phyloP scores from a whole-genome alignment of 2,888 invertebrate genomes.

The Eupithecia abbreviata region DNA sequence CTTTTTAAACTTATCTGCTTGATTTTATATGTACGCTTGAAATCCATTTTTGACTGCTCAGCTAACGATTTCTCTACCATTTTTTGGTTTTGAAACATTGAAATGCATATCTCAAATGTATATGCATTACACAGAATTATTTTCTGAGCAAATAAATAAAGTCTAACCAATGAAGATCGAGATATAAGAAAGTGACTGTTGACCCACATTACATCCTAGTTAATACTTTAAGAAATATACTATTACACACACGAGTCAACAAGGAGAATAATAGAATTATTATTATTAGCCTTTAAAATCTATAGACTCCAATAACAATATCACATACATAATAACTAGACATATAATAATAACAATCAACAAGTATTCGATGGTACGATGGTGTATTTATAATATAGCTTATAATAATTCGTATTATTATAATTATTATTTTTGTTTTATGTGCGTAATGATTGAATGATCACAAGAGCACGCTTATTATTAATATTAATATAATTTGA shows the following conservation, averaged over 20 bases:
- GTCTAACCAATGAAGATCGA: constrained; percentile 4
- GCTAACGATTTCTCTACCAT: neutral
- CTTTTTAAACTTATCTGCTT: neutral
- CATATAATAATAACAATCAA: constrained; percentile 80
- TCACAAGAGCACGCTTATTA: constrained; percentile 58
- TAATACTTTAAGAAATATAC: constrained; percentile 48
- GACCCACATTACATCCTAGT: constrained; percentile 24
- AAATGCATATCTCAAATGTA: neutral
- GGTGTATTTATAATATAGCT: constrained; percentile 66
- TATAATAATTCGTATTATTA: constrained; percentile 72
- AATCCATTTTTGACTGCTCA: neutral
- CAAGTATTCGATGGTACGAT: constrained; percentile 80
- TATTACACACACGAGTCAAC: constrained; percentile 80
- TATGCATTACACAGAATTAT: too few relatives aligned
- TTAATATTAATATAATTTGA: constrained; percentile 46
- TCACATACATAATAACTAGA: constrained; percentile 81
- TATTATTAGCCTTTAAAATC: constrained; percentile 75
- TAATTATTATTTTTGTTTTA: constrained; percentile 52
- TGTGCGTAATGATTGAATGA: constrained; percentile 75
- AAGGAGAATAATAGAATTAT: constrained; percentile 74
- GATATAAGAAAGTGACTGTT: constrained; percentile 29
- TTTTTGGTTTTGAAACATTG: neutral
- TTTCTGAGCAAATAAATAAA: constrained; percentile 6
- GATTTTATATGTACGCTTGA: neutral
- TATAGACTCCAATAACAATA: constrained; percentile 81